phyloP scores from a whole-genome alignment of 2,888 invertebrate genomes.

The Atrina japonica region DNA sequence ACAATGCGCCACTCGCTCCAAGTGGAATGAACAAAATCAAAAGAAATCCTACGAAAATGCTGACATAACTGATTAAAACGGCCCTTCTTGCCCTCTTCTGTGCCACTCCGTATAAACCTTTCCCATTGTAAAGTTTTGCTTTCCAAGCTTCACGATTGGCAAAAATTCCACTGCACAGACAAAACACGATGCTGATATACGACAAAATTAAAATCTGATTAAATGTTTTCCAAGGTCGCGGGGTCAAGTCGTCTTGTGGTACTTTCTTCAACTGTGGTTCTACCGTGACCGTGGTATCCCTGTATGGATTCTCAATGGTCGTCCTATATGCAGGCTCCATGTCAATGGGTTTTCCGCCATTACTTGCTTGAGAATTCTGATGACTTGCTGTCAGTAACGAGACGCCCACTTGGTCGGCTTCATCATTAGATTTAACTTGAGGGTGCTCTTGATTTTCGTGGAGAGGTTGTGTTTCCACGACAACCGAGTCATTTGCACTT shows the following conservation, averaged over 20 bases:
- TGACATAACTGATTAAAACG: constrained; percentile 67
- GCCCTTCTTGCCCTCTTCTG: constrained; percentile 70
- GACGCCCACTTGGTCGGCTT: constrained; percentile 44
- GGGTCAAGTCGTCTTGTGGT: constrained; percentile 71
- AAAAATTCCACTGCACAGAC: constrained; percentile 65
- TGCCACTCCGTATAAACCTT: constrained; percentile 73
- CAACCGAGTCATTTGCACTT: constrained; percentile 3
- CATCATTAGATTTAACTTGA: constrained; percentile 39
- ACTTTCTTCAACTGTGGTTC: constrained; percentile 69
- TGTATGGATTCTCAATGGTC: constrained; percentile 72
- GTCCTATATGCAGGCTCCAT: constrained; percentile 68
- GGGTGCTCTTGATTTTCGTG: constrained; percentile 56
- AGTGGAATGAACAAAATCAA: constrained; percentile 55
- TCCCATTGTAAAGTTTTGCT: constrained; percentile 69
- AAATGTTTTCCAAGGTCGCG: constrained; percentile 70
- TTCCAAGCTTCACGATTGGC: constrained; percentile 67
- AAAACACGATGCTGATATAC: constrained; percentile 66
- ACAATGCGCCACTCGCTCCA: neutral
- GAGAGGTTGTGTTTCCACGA: constrained; percentile 61
- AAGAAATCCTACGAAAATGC: constrained; percentile 59
- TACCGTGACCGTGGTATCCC: constrained; percentile 72
- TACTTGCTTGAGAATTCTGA: constrained; percentile 32
- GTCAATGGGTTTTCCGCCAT: constrained; percentile 52
- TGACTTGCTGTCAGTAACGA: constrained; percentile 58
- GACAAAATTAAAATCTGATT: constrained; percentile 69